A percentile compares a stretch with the other conserved stretches of the same genome.
These are phyloP conservation scores for Baronia brevicornis DNA, from an alignment of 2,888 invertebrate genomes.

Conservation along the genomic window DNA sequence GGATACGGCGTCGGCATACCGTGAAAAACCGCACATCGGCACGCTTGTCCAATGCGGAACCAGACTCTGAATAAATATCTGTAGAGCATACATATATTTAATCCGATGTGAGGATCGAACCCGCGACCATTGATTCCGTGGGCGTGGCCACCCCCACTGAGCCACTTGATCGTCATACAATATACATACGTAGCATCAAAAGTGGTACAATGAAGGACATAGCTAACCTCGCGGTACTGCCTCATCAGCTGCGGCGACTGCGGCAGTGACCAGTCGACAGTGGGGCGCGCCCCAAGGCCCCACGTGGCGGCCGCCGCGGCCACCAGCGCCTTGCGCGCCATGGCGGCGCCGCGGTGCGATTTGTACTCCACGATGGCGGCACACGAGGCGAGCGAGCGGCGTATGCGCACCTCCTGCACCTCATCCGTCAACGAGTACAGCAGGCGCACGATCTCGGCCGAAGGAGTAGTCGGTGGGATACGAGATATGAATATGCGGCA, in stretches of 20 bases:
- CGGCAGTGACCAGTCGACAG: conserved; percentile 68
- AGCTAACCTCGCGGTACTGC: conserved; percentile 60
- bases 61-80: too few relatives aligned
- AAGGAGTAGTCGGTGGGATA: conserved; percentile 73
- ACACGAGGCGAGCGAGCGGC: conserved; percentile 59
- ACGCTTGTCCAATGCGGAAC: too few relatives aligned
- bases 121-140: too few relatives aligned
- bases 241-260: conserved; percentile 60
- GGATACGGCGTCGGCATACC: too few relatives aligned
- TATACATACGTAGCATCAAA: too few relatives aligned
- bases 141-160: too few relatives aligned
- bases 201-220: not conserved
- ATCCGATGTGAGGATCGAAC: too few relatives aligned
- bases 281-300: conserved; percentile 62
- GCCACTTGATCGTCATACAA: too few relatives aligned
- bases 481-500: conserved; percentile 81
- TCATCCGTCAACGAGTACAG: conserved; percentile 72
- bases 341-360: conserved; percentile 79
- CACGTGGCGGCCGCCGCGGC: conserved; percentile 71
- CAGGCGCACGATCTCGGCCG: conserved; percentile 75
- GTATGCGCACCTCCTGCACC: conserved; percentile 62
- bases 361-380: conserved; percentile 85
- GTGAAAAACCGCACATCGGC: too few relatives aligned
- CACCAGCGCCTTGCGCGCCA: conserved; percentile 66
- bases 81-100: too few relatives aligned